Base-by-base conservation (phyloP, 2,888 invertebrate genomes). In the Polydrusus cervinus region DNA sequence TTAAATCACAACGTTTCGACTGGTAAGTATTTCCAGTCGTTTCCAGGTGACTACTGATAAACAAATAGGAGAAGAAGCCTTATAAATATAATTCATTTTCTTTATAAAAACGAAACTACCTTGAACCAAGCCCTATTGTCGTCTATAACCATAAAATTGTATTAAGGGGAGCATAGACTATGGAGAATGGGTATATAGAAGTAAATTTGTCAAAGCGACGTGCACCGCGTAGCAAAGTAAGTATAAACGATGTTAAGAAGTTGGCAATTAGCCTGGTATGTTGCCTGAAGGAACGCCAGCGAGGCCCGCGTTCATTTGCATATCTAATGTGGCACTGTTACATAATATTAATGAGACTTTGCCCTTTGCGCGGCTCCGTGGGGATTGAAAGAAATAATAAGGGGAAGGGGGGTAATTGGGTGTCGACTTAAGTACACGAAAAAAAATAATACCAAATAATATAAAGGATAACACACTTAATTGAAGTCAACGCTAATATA, bases 231-330 rank as follows among this genome's bases (percentile, higher is more conserved):
- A 84, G 86, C 83, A 87, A 86, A 87, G 87, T 87, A 87, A 87
- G 87, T 87, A 86, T 87, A 87, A 87, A 87, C 87, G 87, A 87
- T 86, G 86, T 87, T 87, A 87, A 87, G 87, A 87, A 87, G 87
- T 87, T 87, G 87, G 86, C 87, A 87, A 87, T 87, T 87, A 87
- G 87, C 85, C 85, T 85, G 85, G 84, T 85, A 85, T 85, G 85
- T 84, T 83, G 85, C 84, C 85, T 85, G 83, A 81, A 81, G 83
- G 83, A 84, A 83, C 84, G 83, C 80, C 81, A 80, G 66, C 71
- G 74, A 53, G 71, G 65, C 76, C 74, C 75, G 75, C 57, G 82
- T 85, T 85, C 85, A 86, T 86, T 86, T 86, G 86, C 86, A 86
- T 86, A 86, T 85, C 85, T 86, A 86, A 86, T 86, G 86, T 85